Base-by-base conservation (phyloP, 2,888 invertebrate genomes). In the Ferdinandea cuprea region DNA sequence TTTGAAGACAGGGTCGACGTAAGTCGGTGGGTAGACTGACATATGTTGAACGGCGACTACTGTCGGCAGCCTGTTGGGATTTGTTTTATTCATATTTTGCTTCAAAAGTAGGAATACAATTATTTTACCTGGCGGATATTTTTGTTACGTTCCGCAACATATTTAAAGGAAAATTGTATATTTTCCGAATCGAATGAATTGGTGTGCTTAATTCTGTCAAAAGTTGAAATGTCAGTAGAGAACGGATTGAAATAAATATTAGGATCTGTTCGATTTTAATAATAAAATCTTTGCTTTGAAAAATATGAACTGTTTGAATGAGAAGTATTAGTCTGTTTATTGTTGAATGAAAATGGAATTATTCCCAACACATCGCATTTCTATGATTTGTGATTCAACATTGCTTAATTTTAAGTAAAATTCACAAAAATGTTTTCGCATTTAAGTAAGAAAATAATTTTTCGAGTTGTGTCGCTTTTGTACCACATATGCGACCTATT, bases 1-100 rank as follows among this genome's bases (percentile, higher is more conserved):
- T 72, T 93, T 93, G 86, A 93, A 94, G 59, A 95, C 90, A 6
- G 97, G 96, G 44, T 93, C 90, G 15, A 93, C 87, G 87, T 92
- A 95, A 85, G 90, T 90, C 0, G 90, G 89, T 0, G 94, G 91
- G 87, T 92, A 93, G 46, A 91, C 89, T 2, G 93, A 92, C 93
- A 93, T 93, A 40, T 88, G 89, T 40, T 85, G 83, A 2, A 56
- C 54, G 7, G 28, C 28, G 7, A 56, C 5, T 21, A 59, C 28
- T 9, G 52, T 13, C 3, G 79, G 84, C 7, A 84, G 59, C 79
- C 84, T 84, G 42, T 0, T 6, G 25, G 8, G 17, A 28, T 48
- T 52, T 2, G 2, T 25, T 2, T 3, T 8, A n/a, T n/a, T n/a
- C 13, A 28, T 28, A 8, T 30, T 42, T 21, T 1, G 8, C n/a